phyloP scores from a whole-genome alignment of 2,113 vertebrate genomes.

The Salvelinus sp. region DNA sequence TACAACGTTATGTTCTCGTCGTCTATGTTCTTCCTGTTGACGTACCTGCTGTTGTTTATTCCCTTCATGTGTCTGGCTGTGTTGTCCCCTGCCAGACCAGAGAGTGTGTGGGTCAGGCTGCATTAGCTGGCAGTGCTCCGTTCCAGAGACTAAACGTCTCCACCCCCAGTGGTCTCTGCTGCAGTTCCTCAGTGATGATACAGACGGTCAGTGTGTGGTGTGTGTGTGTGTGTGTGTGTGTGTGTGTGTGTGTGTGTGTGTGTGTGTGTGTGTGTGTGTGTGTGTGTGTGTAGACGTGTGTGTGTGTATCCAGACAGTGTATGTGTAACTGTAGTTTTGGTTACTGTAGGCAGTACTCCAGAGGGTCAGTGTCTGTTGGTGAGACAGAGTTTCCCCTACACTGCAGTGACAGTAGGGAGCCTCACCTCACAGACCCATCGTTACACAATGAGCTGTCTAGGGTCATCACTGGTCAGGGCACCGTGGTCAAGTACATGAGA shows the following conservation, averaged over 20 bases:
- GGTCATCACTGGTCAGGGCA: constrained; percentile 81
- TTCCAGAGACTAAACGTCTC: constrained; percentile 80
- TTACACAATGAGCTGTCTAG: constrained; percentile 79
- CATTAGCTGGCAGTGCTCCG: constrained; percentile 26
- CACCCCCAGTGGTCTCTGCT: constrained; percentile 85
- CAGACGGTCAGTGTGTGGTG: constrained; percentile 63
- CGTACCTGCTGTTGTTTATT: not conserved
- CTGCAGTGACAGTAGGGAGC: constrained; percentile 14
- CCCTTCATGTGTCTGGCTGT: not conserved
- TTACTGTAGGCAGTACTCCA: constrained; percentile 26
- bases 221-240: constrained; percentile 4
- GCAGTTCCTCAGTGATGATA: constrained; percentile 73
- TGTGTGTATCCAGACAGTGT: too few relatives aligned
- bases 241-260: not conserved
- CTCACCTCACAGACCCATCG: constrained; percentile 47
- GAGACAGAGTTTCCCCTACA: constrained; percentile 79
- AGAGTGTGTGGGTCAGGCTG: constrained; percentile 23
- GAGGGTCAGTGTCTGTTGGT: constrained; percentile 68
- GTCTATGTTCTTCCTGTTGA: not conserved
- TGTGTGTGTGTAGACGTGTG: too few relatives aligned
- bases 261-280: not conserved
- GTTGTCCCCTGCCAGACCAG: not conserved
- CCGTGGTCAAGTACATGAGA: constrained; percentile 83
- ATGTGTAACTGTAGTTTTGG: not conserved
- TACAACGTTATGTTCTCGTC: too few relatives aligned